Base-by-base conservation (phyloP, 2,797 vertebrate genomes). In the Alca torda region DNA sequence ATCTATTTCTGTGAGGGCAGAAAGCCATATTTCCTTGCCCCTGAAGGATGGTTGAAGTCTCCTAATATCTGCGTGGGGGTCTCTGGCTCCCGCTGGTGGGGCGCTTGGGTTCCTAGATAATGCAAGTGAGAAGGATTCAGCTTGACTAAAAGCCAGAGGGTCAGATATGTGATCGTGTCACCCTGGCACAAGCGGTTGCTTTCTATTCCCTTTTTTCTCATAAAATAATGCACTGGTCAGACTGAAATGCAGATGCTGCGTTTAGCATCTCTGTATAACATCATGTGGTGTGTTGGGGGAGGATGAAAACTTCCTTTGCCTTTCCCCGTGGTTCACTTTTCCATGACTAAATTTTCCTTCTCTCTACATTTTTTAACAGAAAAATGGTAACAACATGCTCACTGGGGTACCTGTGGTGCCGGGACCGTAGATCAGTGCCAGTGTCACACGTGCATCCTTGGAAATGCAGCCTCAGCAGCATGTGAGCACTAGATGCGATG, bases 71-170 rank as follows among this genome's bases (percentile, higher is more conserved):
- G 5, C 2, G 5, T 20, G 31, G 33, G 13, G 2, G 13, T 43
- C 2, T 3, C 39, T 46, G 39, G 15, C 50, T 75, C 25, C 41
- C 4, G 1, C 35, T 25, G 13, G 8, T 68, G 26, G 9, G 12
- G 4, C 30, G 3, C 18, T 65, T 21, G 28, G 7, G 3, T 25
- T 80, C 48, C 39, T 23, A 30, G 13, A 3, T 43, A 24, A 35
- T 10, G 18, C 31, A 16, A 16, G 30, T 6, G 30, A 35, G 67
- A 11, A 82, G 5, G 46, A 39, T 18, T 39, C 24, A 48, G 33
- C 39, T 41, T 14, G 35, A 23, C 39, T 13, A 25, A 18, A 45
- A 89, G 5, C 12, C 56, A 15, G 5, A 0, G 0, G 21, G 15
- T 10, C 50, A 63, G 51, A 4, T 31, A 13, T 2, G 12, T 26